A percentile compares a stretch with the other conserved stretches of the same genome.
Conservation (phyloP, 1,140 invertebrate genomes). For the Psix sp. region DNA sequence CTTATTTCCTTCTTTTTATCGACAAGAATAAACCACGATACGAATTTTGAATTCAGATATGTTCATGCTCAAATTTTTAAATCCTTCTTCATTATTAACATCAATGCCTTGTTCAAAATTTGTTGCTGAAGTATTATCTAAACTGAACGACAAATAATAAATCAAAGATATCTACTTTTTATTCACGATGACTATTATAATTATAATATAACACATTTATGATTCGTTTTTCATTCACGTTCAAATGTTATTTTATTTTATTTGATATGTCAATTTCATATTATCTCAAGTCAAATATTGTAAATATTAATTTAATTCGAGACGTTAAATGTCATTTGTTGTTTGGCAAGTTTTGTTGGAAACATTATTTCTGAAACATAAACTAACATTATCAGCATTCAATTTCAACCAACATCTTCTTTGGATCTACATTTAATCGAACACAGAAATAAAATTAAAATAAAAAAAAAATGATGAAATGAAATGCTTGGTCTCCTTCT, state of each 20-base stretch:
- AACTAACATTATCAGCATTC: constrained; percentile 37
- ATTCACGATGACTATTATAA: too few relatives aligned
- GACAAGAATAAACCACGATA: constrained; percentile 29
- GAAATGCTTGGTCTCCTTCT: constrained; percentile 53
- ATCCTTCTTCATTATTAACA: too few relatives aligned
- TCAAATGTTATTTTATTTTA: too few relatives aligned
- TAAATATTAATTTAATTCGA: too few relatives aligned
- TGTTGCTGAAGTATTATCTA: too few relatives aligned
- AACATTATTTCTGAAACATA: constrained; percentile 13
- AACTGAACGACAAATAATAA: too few relatives aligned
- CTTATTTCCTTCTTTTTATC: constrained; percentile 16
- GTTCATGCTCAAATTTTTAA: constrained; percentile 5
- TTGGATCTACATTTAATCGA: constrained; percentile 54
- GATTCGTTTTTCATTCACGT: too few relatives aligned
- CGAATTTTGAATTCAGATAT: constrained; percentile 45
- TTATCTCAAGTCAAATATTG: constrained; percentile 7
- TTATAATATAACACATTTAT: too few relatives aligned
- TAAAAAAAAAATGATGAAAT: constrained; percentile 26
- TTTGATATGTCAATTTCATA: too few relatives aligned
- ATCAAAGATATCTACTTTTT: too few relatives aligned
- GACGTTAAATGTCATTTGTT: constrained; percentile 20
- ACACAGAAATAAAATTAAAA: constrained; percentile 40
- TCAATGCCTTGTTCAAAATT: too few relatives aligned
- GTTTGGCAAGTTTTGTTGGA: constrained; percentile 6
- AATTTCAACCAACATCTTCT: constrained; percentile 51